Conservation (phyloP, 2,888 invertebrate genomes). For the Scaptodrosophila latifasciaeformis region DNA sequence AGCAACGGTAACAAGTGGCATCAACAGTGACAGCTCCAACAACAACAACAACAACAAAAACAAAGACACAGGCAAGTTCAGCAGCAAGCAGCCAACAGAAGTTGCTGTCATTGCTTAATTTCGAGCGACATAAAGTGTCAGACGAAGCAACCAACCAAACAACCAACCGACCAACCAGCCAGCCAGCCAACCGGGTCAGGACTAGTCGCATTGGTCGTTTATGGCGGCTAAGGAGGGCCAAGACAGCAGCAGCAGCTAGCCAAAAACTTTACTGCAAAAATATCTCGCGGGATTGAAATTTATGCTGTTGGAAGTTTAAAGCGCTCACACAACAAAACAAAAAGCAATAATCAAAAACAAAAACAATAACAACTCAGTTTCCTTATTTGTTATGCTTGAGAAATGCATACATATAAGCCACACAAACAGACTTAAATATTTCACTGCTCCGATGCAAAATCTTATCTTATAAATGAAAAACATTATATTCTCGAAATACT, state of each 20-base stretch:
- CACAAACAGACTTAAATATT: not conserved
- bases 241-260: not conserved
- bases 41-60: conserved; percentile 9
- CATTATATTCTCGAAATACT: no score
- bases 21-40: conserved; percentile 31
- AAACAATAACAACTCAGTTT: conserved; percentile 18
- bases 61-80: conserved; percentile 12
- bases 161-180: not conserved
- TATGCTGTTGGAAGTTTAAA: conserved; percentile 57
- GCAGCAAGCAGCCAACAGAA: conserved; percentile 15
- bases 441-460: no score
- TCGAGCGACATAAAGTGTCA: conserved; percentile 59
- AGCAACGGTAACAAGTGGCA: conserved; percentile 48
- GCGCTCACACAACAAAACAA: conserved; percentile 17
- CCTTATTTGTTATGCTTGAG: conserved; percentile 43
- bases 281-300: conserved; percentile 61
- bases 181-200: not conserved
- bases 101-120: conserved; percentile 55
- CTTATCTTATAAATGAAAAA: no score
- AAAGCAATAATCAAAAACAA: conserved; percentile 29
- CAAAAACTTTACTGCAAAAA: conserved; percentile 43
- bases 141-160: not conserved
- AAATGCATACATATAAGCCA: not conserved
- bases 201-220: no score
- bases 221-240: no score